These are phyloP conservation scores for Lepidurus packardi DNA, from an alignment of 1,140 invertebrate genomes.

Conservation along the genomic window DNA sequence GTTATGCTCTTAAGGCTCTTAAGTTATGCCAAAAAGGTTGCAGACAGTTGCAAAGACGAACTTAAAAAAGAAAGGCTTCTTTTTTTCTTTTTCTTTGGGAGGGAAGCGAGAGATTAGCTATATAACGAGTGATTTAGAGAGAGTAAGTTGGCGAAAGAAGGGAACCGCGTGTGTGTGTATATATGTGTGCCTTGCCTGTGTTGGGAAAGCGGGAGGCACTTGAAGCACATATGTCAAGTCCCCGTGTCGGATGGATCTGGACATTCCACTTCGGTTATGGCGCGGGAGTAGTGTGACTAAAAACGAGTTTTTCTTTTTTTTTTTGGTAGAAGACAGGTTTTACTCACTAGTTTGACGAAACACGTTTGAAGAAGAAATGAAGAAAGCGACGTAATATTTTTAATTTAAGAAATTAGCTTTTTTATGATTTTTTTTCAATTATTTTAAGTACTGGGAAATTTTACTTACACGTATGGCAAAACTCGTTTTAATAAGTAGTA, in stretches of 20 bases:
- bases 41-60: no score
- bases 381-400: not conserved
- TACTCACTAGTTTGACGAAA: no score
- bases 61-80: no score
- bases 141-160: not conserved
- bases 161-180: not conserved
- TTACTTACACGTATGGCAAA: not conserved
- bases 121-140: not conserved
- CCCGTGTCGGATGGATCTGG: not conserved
- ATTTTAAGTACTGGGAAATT: no score
- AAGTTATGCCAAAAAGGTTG: not conserved
- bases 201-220: not conserved
- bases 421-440: no score
- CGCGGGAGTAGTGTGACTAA: slow-evolving; percentile 21
- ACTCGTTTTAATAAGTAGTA: not conserved
- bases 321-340: no score
- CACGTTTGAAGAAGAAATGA: not conserved
- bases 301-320: slow-evolving; percentile 7
- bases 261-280: slow-evolving; percentile 20
- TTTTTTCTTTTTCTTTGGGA: no score
- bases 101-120: not conserved
- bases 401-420: not conserved
- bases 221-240: slow-evolving; percentile 7
- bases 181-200: no score
- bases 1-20: no score